A percentile compares a stretch with the other conserved stretches of the same genome.
Evolutionary conservation across 1,140 invertebrate species (phyloP).

Genomic region (Venturia canescens): DNA sequence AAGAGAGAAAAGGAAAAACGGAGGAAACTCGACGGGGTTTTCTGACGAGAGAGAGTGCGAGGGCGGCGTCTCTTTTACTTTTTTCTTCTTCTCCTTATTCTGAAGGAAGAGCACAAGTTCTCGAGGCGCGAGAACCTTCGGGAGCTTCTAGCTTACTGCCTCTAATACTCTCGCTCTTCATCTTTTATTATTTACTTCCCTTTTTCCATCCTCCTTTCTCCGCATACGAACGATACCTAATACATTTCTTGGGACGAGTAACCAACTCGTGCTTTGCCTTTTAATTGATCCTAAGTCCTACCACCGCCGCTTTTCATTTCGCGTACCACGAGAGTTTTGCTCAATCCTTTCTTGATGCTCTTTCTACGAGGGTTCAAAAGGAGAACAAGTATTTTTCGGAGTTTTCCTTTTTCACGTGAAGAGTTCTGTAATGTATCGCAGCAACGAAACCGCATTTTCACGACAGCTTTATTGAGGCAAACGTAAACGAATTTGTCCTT

Average conservation of each 20-base stretch:
- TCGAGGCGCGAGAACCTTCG: slow-evolving; percentile 35
- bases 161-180: slow-evolving; percentile 19
- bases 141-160: slow-evolving; percentile 41
- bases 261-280: slow-evolving; percentile 52
- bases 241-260: not conserved
- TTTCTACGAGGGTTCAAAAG: no score
- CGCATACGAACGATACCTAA: slow-evolving; percentile 15
- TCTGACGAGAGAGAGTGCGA: slow-evolving; percentile 20
- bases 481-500: no score
- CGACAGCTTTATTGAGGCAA: no score
- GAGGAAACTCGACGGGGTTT: not conserved
- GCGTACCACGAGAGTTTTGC: no score
- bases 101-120: slow-evolving; percentile 5
- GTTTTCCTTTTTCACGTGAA: no score
- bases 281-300: slow-evolving; percentile 62
- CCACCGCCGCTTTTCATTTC: no score
- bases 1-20: slow-evolving; percentile 1
- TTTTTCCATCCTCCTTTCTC: slow-evolving; percentile 26
- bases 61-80: slow-evolving; percentile 24
- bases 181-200: slow-evolving; percentile 30
- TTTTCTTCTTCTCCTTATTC: not conserved
- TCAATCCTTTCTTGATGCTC: no score
- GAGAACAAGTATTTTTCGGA: no score
- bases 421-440: no score
- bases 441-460: no score